phyloP scores from a whole-genome alignment of 2,888 invertebrate species.

The Drosophila meridiana region DNA sequence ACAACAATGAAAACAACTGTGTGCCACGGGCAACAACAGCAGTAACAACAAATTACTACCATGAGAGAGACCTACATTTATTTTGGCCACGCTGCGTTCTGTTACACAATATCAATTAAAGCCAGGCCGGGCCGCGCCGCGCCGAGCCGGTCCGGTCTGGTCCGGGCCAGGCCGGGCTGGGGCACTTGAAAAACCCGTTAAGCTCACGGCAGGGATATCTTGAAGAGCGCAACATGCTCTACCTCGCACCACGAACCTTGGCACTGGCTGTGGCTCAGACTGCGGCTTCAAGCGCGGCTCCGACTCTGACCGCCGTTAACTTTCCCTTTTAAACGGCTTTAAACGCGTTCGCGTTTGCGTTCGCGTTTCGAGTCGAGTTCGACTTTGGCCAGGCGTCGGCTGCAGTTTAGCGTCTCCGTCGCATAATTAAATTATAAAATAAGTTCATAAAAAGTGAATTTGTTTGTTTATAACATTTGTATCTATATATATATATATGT shows the following conservation, averaged over 20 bases:
- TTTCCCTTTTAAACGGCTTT: slow-evolving; percentile 80
- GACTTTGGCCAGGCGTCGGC: slow-evolving; percentile 42
- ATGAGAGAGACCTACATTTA: slow-evolving; percentile 66
- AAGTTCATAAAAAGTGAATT: slow-evolving; percentile 72
- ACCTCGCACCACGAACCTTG: slow-evolving; percentile 63
- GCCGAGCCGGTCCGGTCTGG: slow-evolving; percentile 24
- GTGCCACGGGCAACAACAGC: slow-evolving; percentile 46
- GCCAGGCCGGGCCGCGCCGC: slow-evolving; percentile 25
- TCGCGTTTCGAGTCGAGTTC: slow-evolving; percentile 45
- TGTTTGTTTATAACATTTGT: slow-evolving; percentile 67
- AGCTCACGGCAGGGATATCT: slow-evolving; percentile 63
- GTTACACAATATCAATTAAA: slow-evolving; percentile 78
- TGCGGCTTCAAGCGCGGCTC: slow-evolving; percentile 22
- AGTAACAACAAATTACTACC: slow-evolving; percentile 58
- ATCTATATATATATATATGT: not conserved
- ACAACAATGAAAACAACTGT: slow-evolving; percentile 1
- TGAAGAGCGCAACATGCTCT: slow-evolving; percentile 65
- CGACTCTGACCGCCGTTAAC: slow-evolving; percentile 59
- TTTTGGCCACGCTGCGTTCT: slow-evolving; percentile 74
- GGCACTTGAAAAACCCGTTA: slow-evolving; percentile 78
- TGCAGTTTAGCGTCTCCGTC: slow-evolving; percentile 17
- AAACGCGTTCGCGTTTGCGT: slow-evolving; percentile 66
- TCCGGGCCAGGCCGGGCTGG: slow-evolving; percentile 25
- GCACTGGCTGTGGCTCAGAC: slow-evolving; percentile 25
- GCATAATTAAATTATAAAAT: slow-evolving; percentile 80